Evolutionary conservation across 2,113 vertebrate genomes (phyloP), one percentile per base, ranked within the genome.

Genomic region (Pica pica): DNA sequence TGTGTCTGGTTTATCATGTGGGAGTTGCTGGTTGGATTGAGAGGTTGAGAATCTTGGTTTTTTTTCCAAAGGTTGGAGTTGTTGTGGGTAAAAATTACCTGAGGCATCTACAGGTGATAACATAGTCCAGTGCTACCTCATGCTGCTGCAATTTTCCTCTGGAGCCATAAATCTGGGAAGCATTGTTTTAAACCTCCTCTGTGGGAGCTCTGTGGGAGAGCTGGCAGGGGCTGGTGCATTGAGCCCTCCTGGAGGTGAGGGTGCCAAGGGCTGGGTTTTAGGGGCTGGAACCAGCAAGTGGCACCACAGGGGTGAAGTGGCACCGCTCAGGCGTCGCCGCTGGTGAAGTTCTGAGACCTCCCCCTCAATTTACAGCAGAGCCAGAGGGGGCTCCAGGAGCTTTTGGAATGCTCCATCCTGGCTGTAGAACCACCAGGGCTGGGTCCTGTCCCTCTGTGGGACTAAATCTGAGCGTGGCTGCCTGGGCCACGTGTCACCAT

Each of bases 1-100:
- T 0, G 0, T 33, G 8, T 52, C 57, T 79, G 4, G 18, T 71
- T 56, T 22, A 24, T 75, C 3, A 1, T 4, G 0, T 10, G 41
- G 39, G 27, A 47, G 16, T 6, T 15, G 7, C 42, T 33, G 31
- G 16, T 61, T 65, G 73, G 19, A 30, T 33, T 30, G 23, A 33
- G 56, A 42, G 13, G 4, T 0, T 59, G 63, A 27, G 9, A 21
- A 53, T 9, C 3, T 52, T 20, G 37, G n/a, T n/a, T 14, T 23
- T 47, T 46, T 74, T 57, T 28, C n/a, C 23, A 27, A 37, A 80
- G 53, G 13, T 10, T 90, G 39, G 50, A 28, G 26, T 24, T 16
- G 9, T 10, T 21, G 19, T 46, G 53, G 61, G 30, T 68, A 22
- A 30, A 52, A 79, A 6, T 6, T 5, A 52, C 47, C 42, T 20